Evolutionary conservation across 2,797 vertebrate species (phyloP), one percentile per base, ranked within the genome.

Genomic region (Danio choprae): DNA sequence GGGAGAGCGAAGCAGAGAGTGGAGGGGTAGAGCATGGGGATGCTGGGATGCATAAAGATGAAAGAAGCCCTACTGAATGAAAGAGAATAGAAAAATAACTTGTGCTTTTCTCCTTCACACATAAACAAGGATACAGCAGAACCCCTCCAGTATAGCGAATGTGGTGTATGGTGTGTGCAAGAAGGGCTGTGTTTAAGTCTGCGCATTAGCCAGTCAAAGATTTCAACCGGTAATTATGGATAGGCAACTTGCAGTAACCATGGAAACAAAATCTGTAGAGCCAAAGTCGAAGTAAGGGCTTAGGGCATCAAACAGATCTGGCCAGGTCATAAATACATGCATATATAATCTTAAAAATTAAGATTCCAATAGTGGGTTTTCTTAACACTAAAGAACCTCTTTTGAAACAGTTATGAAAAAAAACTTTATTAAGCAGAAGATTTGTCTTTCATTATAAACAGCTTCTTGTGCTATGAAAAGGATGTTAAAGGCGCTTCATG

Each of bases 181-280:
- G 55, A 20, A 67, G 36, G 65, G 68, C 74, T 79, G 74, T 65
- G 40, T 76, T 67, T 64, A 62, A 78, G 76, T 74, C 67, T 70
- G 51, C 65, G 59, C 75, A 63, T 74, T 69, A 81, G 81, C 44
- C 77, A 77, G 81, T 53, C 77, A 78, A 76, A 83, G 77, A 74
- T 82, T 79, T 78, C 86, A 90, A 92, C 90, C 91, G 91, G 88
- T 91, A 93, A 93, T 92, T 92, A 93, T 87, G 85, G 79, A 22
- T 12, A 87, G 85, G 80, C 76, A 86, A 84, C 85, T 79, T 81
- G 55, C 1, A 2, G 92, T 93, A 90, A 79, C 90, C 88, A 88
- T 86, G 84, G 92, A 77, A 92, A 93, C 92, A 89, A 85, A 85
- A 85, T 85, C 82, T 78, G 56, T 62, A 85, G 84, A 84, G 82